A percentile compares a stretch with the other conserved stretches of the same genome.
Evolutionary conservation across 2,113 vertebrate genomes (phyloP).

Genomic region (Carollia perspicillata): DNA sequence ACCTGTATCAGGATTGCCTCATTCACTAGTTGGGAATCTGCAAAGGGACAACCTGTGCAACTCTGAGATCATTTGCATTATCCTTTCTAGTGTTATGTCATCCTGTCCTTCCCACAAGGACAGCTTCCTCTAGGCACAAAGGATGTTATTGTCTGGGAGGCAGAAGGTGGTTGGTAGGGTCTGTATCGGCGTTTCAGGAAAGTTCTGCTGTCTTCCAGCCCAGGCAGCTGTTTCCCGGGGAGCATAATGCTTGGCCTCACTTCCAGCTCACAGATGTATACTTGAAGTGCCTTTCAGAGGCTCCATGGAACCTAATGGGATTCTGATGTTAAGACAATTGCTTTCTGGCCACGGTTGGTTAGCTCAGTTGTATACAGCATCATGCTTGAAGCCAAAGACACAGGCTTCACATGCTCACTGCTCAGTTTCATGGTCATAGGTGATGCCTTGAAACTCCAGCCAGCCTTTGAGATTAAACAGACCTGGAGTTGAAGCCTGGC

Average conservation of each 20-base stretch:
- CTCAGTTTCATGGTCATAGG: background rate
- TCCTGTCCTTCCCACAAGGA: background rate
- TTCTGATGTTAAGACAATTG: constrained; percentile 33
- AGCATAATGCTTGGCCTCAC: background rate
- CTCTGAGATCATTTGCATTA: background rate
- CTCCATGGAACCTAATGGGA: background rate
- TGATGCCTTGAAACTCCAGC: background rate
- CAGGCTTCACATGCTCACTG: background rate
- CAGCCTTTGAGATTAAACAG: background rate
- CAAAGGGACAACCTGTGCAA: background rate
- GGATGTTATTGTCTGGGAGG: background rate
- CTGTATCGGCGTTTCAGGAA: background rate
- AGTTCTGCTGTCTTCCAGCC: background rate
- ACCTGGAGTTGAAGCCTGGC: background rate
- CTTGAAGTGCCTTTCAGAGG: background rate
- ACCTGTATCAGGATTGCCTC: background rate
- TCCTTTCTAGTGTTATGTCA: background rate
- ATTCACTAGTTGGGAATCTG: background rate
- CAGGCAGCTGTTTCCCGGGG: background rate
- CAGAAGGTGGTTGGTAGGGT: background rate
- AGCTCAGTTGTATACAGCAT: background rate
- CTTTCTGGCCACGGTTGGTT: constrained; percentile 2
- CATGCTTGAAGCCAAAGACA: background rate
- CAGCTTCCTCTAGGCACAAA: background rate
- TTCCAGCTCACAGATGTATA: background rate